A percentile compares a stretch with the other conserved stretches of the same genome.
Conservation (phyloP, 2,113 vertebrate genomes). For the Hydrolagus affinis region DNA sequence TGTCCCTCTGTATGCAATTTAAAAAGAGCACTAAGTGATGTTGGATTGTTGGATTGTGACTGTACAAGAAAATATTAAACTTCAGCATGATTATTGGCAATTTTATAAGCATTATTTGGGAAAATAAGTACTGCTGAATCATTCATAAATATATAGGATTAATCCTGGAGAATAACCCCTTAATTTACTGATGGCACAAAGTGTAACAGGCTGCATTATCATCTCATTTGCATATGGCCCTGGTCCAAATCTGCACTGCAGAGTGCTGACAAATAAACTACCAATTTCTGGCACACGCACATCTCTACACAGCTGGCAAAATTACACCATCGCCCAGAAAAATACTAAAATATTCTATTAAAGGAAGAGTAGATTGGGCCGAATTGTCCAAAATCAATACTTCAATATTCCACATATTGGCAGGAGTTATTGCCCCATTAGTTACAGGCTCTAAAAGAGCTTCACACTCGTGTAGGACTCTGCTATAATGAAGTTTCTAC, state of each 20-base stretch:
- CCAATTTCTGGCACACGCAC: slow-evolving; percentile 25
- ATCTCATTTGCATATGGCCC: slow-evolving; percentile 26
- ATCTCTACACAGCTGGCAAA: slow-evolving; percentile 21
- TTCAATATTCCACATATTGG: too few species aligned
- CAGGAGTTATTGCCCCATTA: too few species aligned
- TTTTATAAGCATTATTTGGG: background rate
- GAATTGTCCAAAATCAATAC: too few species aligned
- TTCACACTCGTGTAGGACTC: too few species aligned
- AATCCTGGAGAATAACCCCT: slow-evolving; percentile 5
- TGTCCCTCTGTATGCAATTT: background rate
- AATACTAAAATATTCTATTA: background rate
- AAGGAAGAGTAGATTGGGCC: background rate
- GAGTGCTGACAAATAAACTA: slow-evolving; percentile 14
- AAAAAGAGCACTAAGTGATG: background rate
- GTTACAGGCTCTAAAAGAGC: too few species aligned
- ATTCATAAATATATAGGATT: background rate
- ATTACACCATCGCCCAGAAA: slow-evolving; percentile 4
- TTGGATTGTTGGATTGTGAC: background rate
- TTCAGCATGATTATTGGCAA: background rate
- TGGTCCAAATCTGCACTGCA: slow-evolving; percentile 17
- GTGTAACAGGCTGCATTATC: slow-evolving; percentile 23
- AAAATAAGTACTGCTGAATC: background rate
- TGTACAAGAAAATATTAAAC: background rate
- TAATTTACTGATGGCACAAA: slow-evolving; percentile 19
- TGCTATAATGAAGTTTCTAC: too few species aligned